Evolutionary conservation across 2,888 invertebrate species (phyloP), one percentile per base, ranked within the genome.

Genomic region (Heliconius ismenius): DNA sequence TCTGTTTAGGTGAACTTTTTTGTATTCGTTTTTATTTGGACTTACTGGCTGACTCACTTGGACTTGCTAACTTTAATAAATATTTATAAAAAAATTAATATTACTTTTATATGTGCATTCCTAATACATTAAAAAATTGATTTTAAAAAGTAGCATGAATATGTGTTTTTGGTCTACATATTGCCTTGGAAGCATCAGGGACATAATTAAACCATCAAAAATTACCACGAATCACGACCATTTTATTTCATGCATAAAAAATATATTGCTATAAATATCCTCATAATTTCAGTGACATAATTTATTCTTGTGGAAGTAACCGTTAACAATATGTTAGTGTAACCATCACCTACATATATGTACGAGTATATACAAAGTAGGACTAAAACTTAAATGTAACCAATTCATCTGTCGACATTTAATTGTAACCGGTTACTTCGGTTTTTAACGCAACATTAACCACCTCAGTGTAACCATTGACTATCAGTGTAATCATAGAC

Each of bases 1-100:
- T 79, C 79, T n/a, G 68, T 78, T 69, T 82, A 80, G 73, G 18
- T 60, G 60, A 76, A 10, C 73, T 54, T 32, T 36, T n/a, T 49
- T 49, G 6, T 49, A 21, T 18, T 49, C 49, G 49, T 58, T n/a
- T 74, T 74, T 60, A 64, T 39, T 70, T 70, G 63, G 70, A 74
- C 65, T 79, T 43, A 78, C 63, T 77, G 78, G 76, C 79, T 24
- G 49, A 73, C 54, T 43, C 39, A 67, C 67, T 24, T 67, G 67
- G 67, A 43, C 67, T 67, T 43, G 67, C 24, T 67, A 39, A 67
- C 18, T 43, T 43, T 39, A 67, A 67, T 67, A 67, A 67, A 67
- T 65, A 11, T 65, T 36, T 67, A 24, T 67, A n/a, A 65, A 65
- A 1, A 43, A 18, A 6, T 6, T 15, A 10, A 9, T 39, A 7